phyloP scores from a whole-genome alignment of 2,113 vertebrate species.

The Serranochromis macrocephalus region DNA sequence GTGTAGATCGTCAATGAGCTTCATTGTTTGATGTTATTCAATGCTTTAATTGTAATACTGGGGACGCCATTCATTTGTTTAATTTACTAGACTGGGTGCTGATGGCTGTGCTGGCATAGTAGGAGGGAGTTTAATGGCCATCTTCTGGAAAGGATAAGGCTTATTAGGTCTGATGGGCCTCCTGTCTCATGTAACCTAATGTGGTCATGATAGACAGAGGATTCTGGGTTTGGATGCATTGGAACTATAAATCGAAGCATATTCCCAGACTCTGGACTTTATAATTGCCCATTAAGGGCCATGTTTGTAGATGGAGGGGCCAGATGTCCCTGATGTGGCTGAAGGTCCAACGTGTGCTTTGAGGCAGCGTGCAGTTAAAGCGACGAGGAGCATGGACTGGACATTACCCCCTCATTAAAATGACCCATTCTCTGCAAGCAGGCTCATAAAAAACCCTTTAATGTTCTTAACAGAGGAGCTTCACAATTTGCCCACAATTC shows the following conservation, averaged over 20 bases:
- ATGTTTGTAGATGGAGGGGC: conserved; percentile 57
- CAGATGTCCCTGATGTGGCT: conserved; percentile 62
- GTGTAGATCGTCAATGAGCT: conserved; percentile 30
- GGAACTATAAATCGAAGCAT: conserved; percentile 57
- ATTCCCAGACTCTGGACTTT: conserved; percentile 40
- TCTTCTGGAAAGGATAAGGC: conserved; percentile 66
- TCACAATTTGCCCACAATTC: conserved; percentile 53
- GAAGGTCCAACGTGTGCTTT: conserved; percentile 37
- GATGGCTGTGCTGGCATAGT: conserved; percentile 38
- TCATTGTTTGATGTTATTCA: conserved; percentile 51
- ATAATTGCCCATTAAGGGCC: conserved; percentile 64
- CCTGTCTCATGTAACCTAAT: conserved; percentile 68
- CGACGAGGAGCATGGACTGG: conserved; percentile 39
- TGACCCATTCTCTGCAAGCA: conserved; percentile 36
- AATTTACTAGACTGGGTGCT: conserved; percentile 54
- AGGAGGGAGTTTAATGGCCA: conserved; percentile 48
- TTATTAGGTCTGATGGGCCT: conserved; percentile 68
- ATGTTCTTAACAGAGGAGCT: conserved; percentile 66
- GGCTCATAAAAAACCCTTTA: conserved; percentile 55
- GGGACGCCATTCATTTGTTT: conserved; percentile 61
- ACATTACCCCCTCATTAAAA: conserved; percentile 64
- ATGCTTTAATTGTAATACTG: conserved; percentile 57
- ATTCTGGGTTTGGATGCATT: conserved; percentile 55
- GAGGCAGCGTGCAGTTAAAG: conserved; percentile 36
- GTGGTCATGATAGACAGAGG: conserved; percentile 56